Conservation (phyloP, 2,113 vertebrate species). For the Shinisaurus crocodilurus region DNA sequence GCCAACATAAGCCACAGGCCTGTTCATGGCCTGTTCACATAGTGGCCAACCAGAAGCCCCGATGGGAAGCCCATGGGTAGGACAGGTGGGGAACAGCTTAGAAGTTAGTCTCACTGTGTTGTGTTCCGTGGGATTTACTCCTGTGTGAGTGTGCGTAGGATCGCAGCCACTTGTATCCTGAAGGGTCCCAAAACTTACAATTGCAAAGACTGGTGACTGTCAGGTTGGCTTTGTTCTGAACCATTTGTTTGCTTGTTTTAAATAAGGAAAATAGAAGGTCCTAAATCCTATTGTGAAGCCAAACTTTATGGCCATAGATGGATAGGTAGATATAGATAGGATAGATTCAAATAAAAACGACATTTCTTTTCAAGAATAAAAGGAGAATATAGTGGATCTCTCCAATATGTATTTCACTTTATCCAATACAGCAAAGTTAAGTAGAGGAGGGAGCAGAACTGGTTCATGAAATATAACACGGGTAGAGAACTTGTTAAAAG, state of each 20-base stretch:
- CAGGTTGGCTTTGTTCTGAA: not conserved
- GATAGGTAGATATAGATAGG: not conserved
- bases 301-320: not conserved
- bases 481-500: not conserved
- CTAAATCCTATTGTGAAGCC: not conserved
- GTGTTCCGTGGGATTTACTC: no score
- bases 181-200: not conserved
- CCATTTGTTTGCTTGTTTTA: not conserved
- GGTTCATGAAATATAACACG: not conserved
- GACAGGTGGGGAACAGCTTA: no score
- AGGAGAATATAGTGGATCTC: not conserved
- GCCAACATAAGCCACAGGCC: no score
- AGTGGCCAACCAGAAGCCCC: no score
- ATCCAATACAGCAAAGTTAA: not conserved
- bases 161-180: rapidly evolving
- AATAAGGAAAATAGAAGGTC: not conserved
- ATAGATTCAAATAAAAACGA: not conserved
- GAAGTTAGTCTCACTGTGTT: no score
- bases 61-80: no score
- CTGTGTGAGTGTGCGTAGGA: no score
- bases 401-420: not conserved
- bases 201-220: not conserved
- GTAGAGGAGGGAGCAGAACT: not conserved
- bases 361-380: not conserved
- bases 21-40: no score